Percentiles rank a stretch among this genome's conserved stretches.
Conservation (phyloP, 1,140 invertebrate species). For the Pogonomyrmex californicus region DNA sequence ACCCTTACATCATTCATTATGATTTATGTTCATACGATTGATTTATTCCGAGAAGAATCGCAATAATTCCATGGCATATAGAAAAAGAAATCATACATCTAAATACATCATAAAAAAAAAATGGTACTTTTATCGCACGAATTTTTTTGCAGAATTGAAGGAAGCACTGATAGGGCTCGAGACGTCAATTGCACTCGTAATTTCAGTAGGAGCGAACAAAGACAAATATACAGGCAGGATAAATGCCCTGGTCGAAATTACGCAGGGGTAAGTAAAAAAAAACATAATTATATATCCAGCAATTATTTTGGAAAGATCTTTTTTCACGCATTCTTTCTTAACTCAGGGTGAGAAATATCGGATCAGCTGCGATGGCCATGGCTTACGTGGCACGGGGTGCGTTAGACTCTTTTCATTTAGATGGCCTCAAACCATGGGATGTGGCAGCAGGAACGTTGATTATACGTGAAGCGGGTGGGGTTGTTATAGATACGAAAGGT, state of each 20-base stretch:
- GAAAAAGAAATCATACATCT: background rate
- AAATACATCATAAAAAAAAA: background rate
- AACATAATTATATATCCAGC: background rate
- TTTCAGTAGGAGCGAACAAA: background rate
- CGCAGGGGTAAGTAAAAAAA: conserved; percentile 71
- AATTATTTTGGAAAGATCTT: background rate
- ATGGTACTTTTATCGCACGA: background rate
- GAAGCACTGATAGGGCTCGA: conserved; percentile 75
- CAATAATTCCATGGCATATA: background rate
- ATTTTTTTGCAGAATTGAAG: conserved; percentile 73
- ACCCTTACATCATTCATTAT: too few relatives aligned
- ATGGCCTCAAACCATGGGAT: conserved; percentile 90
- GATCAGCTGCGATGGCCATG: conserved; percentile 91
- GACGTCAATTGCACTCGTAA: conserved; percentile 25
- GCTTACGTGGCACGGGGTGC: conserved; percentile 91
- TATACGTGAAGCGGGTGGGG: conserved; percentile 92
- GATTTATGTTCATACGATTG: background rate
- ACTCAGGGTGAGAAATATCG: conserved; percentile 89
- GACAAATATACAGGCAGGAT: conserved; percentile 72
- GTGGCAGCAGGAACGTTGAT: conserved; percentile 91
- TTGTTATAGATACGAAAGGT: conserved; percentile 89
- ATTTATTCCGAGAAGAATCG: conserved; percentile 7
- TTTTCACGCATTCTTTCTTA: background rate
- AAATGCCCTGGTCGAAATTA: conserved; percentile 38
- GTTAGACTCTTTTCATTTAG: conserved; percentile 90